A percentile compares a stretch with the other conserved stretches of the same genome.
phyloP scores from a whole-genome alignment of 2,113 vertebrate genomes.

The Jacana jacana region DNA sequence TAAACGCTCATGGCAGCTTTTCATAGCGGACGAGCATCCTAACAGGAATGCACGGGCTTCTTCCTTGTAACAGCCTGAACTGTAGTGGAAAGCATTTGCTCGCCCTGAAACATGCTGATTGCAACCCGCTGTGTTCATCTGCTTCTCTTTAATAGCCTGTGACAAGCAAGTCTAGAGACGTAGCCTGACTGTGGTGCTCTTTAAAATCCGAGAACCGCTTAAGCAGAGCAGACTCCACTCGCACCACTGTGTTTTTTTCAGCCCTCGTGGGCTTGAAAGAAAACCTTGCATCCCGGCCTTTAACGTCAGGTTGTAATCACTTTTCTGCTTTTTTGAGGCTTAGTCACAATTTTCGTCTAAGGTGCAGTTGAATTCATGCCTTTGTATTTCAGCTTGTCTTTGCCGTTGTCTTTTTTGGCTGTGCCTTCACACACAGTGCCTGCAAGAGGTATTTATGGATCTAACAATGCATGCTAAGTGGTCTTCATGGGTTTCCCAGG shows the following conservation, averaged over 20 bases:
- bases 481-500: constrained; percentile 66
- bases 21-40: constrained; percentile 1
- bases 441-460: constrained; percentile 74
- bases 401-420: constrained; percentile 77
- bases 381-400: constrained; percentile 69
- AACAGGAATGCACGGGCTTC: not conserved
- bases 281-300: constrained; percentile 11
- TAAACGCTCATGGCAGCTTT: not conserved
- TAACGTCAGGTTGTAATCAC: constrained; percentile 29
- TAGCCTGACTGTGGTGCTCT: constrained; percentile 70
- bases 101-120: constrained; percentile 59
- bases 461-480: constrained; percentile 64
- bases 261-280: constrained; percentile 16
- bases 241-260: constrained; percentile 32
- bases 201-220: constrained; percentile 57
- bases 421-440: constrained; percentile 82
- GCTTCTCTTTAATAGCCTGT: constrained; percentile 69
- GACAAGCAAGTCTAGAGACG: constrained; percentile 60
- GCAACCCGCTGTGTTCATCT: constrained; percentile 70
- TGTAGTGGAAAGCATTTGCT: constrained; percentile 37
- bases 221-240: constrained; percentile 15
- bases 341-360: constrained; percentile 29
- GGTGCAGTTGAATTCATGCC: constrained; percentile 74
- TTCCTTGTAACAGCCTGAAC: constrained; percentile 22
- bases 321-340: constrained; percentile 66